These are phyloP conservation scores for Syngnathus floridae DNA, from an alignment of 2,113 vertebrate genomes.

Conservation along the genomic window DNA sequence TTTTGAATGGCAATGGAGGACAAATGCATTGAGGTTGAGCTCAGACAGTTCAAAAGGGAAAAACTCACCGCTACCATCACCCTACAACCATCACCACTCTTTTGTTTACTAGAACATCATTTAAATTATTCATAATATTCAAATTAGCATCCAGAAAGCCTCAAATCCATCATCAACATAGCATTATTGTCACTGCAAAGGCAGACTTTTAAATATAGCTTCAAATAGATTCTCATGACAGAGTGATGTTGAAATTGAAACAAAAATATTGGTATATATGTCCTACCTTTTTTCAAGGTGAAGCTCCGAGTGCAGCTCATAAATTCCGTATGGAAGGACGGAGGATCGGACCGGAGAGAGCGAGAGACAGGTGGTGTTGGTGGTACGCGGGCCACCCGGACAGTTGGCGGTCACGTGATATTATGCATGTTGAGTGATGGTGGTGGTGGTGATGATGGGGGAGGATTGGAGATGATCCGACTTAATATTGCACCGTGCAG, in stretches of 20 bases:
- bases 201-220: background rate
- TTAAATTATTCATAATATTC: constrained; percentile 51
- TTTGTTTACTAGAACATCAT: constrained; percentile 41
- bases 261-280: background rate
- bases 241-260: background rate
- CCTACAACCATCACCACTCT: constrained; percentile 21
- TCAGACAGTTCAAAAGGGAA: constrained; percentile 27
- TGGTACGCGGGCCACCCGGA: constrained; percentile 13
- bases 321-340: constrained; percentile 8
- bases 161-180: background rate
- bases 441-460: background rate
- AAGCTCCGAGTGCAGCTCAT: constrained; percentile 44
- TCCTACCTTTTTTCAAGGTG: constrained; percentile 62
- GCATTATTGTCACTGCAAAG: background rate
- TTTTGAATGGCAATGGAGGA: constrained; percentile 14
- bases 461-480: constrained; percentile 10
- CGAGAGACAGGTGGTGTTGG: background rate
- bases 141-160: constrained; percentile 15
- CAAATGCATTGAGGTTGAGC: background rate
- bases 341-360: background rate
- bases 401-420: constrained; percentile 20
- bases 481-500: constrained; percentile 8
- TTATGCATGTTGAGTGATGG: constrained; percentile 19
- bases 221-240: background rate
- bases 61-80: background rate